A percentile compares a stretch with the other conserved stretches of the same genome.
These are phyloP conservation scores for Nothoprocta pentlandii DNA, from an alignment of 2,113 vertebrate species.

Conservation along the genomic window DNA sequence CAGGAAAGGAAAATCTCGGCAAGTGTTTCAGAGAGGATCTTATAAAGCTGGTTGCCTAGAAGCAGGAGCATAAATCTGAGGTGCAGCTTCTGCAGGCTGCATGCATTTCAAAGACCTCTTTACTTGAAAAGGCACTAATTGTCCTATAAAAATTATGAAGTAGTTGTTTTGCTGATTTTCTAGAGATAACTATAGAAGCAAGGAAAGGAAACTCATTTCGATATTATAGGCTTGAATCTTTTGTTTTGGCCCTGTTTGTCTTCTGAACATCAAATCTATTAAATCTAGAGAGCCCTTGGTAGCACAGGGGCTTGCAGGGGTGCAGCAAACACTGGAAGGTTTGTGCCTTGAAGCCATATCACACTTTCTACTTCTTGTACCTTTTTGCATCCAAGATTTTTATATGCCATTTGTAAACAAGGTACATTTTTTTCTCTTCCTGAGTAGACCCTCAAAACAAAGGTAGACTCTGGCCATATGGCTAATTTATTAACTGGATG, in stretches of 20 bases:
- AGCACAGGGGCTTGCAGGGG: background rate
- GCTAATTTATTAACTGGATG: conserved; percentile 14
- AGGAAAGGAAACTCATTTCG: background rate
- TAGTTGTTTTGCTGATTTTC: background rate
- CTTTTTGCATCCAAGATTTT: background rate
- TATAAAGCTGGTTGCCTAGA: background rate
- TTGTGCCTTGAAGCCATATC: rapidly evolving
- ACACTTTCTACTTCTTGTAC: background rate
- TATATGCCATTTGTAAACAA: background rate
- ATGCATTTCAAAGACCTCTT: background rate
- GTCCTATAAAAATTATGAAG: background rate
- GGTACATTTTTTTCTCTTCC: background rate
- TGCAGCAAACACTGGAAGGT: background rate
- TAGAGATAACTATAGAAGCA: background rate
- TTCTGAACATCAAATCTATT: background rate
- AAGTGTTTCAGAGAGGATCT: background rate
- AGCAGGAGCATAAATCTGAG: background rate
- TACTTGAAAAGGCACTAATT: background rate
- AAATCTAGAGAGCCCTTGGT: rapidly evolving
- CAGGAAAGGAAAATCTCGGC: background rate
- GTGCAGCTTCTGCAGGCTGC: background rate
- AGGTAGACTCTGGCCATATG: background rate
- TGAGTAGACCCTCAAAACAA: background rate
- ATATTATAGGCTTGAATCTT: background rate
- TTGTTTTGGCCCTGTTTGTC: background rate